Evolutionary conservation across 2,888 invertebrate species (phyloP), one percentile per base, ranked within the genome.

Genomic region (Hyalella azteca): DNA sequence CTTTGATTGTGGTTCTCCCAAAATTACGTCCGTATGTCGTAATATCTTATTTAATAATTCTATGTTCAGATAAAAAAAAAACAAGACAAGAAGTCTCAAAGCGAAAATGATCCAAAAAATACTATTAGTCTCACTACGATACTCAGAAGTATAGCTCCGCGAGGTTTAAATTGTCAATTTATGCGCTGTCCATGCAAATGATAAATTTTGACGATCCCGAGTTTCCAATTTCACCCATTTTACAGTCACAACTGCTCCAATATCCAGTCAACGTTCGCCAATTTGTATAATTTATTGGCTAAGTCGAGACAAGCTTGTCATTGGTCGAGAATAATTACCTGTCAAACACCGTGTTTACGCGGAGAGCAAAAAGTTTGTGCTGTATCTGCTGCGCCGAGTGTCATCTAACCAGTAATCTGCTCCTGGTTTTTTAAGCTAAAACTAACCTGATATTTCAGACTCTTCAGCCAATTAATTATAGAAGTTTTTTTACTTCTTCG

Each of bases 401-500:
- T n/a, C 66, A 66, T 66, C 32, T 36, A 66, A 32, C 66, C 66
- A 19, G 29, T 29, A 66, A 66, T 66, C 66, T 36, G 7, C 39
- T 36, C 13, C 36, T 5, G 32, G 19, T 22, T 36, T 66, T 26
- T 66, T 15, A 7, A 19, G 15, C 66, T 36, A 32, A 32, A 36
- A 66, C 39, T 36, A 36, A 36, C 32, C 66, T 66, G 39, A 66
- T 39, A 66, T 66, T 66, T 36, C 36, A 32, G 36, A 19, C 66
- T 7, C 29, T 66, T 66, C 36, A 13, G 39, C 36, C 66, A 66
- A 66, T 66, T 66, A 66, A 66, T 66, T 66, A 66, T 66, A n/a
- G 29, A 36, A 36, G 66, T 66, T 66, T 66, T n/a, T n/a, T 66
- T 36, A 36, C 66, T 66, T 26, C 54, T 7, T 54, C 49, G n/a